Base-by-base conservation (phyloP, 2,113 vertebrate genomes). In the Geothlypis trichas region DNA sequence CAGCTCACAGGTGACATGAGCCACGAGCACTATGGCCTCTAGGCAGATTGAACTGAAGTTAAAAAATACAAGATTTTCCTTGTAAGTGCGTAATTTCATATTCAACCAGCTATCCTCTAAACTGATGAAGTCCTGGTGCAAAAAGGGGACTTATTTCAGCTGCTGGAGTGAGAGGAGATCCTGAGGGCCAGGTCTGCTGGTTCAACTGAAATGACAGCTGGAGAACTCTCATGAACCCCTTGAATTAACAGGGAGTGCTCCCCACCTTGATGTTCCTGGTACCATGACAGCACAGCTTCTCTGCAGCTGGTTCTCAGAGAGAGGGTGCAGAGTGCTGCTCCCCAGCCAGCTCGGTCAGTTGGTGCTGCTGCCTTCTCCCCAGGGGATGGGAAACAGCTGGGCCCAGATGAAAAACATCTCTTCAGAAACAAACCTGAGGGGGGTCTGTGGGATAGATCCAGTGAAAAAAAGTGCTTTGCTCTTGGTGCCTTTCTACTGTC, bases 261-360 rank as follows among this genome's bases (percentile, higher is more conserved):
- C 27, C 11, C 23, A n/a, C 33, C 51, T 22, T 35, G 39, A 37
- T 67, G n/a, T 41, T 52, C 44, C 11, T 3, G 24, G 47, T 52
- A 76, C 41, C 3, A 20, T 10, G 22, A 23, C 4, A 52, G 58
- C 44, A 51, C 8, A 31, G 44, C 24, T 79, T 75, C 58, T 54
- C 17, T 37, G 37, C 0, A 2, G 17, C 73, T 0, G 0, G n/a
- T 23, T 57, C 26, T 66, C 41, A 33, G 74, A 30, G 35, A 46
- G 21, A 67, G 12, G 21, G 33, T 27, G 51, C 23, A 76, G 23
- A 7, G 22, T 62, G 55, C 84, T 90, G 54, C 19, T 90, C 28
- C 37, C 35, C 33, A 33, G 28, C 11, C 76, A 66, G 55, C 65
- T 15, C 12, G 8, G 27, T 30, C 0, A 0, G 31, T 2, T 0